Conservation (phyloP, 2,797 vertebrate species). For the Bradypus variegatus region DNA sequence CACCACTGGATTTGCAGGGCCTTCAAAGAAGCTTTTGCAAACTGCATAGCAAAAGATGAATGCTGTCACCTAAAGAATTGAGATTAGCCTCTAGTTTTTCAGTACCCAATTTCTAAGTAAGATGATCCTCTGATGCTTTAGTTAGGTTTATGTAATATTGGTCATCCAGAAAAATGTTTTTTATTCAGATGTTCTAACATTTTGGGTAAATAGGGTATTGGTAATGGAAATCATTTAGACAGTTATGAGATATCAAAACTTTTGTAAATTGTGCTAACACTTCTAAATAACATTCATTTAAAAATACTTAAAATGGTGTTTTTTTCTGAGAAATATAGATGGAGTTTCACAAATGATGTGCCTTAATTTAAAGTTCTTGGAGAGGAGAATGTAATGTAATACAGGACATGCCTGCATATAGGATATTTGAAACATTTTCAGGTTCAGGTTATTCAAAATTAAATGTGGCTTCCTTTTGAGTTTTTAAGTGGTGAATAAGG, state of each 20-base stretch:
- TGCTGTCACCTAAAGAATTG: slow-evolving; percentile 10
- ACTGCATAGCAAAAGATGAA: not conserved
- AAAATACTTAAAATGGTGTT: slow-evolving; percentile 33
- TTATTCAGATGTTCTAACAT: not conserved
- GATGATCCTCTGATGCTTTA: not conserved
- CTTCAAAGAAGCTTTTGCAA: slow-evolving; percentile 32
- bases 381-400: not conserved
- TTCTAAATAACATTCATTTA: slow-evolving; percentile 8
- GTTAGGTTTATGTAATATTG: not conserved
- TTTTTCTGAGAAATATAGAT: not conserved
- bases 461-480: slow-evolving; percentile 47
- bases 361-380: slow-evolving; percentile 39
- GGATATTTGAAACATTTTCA: slow-evolving; percentile 28
- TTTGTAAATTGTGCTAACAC: slow-evolving; percentile 13
- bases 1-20: not conserved
- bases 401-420: not conserved
- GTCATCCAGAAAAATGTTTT: not conserved
- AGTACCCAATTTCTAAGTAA: not conserved
- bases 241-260: not conserved
- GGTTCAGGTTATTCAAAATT: slow-evolving; percentile 35
- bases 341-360: slow-evolving; percentile 2
- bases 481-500: slow-evolving; percentile 34
- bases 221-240: not conserved
- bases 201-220: not conserved
- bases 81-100: slow-evolving; percentile 21